Conservation (phyloP, 2,797 vertebrate genomes). For the Myioborus miniatus region DNA sequence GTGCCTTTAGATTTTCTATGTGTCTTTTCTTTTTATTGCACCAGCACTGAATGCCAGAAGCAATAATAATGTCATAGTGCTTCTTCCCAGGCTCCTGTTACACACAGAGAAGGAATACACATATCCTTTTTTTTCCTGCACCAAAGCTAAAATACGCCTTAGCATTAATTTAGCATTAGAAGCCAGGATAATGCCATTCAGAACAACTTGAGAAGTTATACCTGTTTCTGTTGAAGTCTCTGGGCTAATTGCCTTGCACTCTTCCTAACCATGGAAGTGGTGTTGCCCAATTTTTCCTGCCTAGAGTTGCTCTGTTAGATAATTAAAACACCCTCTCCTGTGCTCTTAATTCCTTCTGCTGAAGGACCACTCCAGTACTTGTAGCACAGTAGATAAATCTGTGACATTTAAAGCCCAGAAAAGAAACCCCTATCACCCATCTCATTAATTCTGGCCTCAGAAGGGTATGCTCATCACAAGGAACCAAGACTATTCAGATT, state of each 20-base stretch:
- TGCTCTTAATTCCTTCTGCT: background rate
- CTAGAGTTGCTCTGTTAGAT: background rate
- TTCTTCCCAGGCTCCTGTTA: background rate
- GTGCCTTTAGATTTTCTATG: background rate
- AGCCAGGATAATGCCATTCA: background rate
- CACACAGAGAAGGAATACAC: background rate
- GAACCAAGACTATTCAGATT: background rate
- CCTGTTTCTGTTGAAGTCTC: background rate
- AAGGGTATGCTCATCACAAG: background rate
- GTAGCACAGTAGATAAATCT: background rate
- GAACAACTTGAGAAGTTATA: background rate
- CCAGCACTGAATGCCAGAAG: background rate
- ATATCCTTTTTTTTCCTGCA: background rate
- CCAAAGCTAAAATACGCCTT: background rate
- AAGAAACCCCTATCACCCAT: background rate
- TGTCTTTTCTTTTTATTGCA: background rate
- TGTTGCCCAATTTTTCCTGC: background rate
- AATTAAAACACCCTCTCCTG: background rate
- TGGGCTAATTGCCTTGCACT: background rate
- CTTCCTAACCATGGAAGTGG: background rate
- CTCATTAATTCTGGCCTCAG: conserved; percentile 37
- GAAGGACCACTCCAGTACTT: background rate
- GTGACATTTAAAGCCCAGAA: conserved; percentile 1
- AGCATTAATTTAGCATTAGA: background rate
- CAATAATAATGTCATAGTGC: background rate